Conservation (phyloP, 2,113 vertebrate genomes). For the Sorex araneus region DNA sequence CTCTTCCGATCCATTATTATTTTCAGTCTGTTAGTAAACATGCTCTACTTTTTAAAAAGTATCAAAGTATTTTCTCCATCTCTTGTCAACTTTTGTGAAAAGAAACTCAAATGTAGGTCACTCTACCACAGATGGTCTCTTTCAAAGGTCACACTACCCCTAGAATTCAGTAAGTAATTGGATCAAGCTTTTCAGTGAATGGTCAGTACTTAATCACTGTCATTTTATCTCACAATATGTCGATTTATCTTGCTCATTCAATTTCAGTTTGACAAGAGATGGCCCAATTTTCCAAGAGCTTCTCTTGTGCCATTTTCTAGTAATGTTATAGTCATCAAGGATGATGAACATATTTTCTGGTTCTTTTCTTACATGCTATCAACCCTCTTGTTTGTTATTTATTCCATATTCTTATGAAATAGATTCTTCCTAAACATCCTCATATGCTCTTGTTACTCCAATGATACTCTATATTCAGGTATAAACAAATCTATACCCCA, state of each 20-base stretch:
- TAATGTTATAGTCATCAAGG: constrained; percentile 4
- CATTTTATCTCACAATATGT: constrained; percentile 76
- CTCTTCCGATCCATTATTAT: neutral
- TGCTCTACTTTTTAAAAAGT: constrained; percentile 36
- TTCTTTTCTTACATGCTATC: constrained; percentile 17
- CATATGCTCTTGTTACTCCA: neutral
- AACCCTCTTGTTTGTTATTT: constrained; percentile 16
- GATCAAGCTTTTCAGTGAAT: constrained; percentile 67
- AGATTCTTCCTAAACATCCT: neutral
- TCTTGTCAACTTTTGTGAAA: constrained; percentile 63
- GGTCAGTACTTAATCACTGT: constrained; percentile 80
- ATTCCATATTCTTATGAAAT: neutral
- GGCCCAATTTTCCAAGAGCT: constrained; percentile 68
- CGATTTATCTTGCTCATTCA: constrained; percentile 80
- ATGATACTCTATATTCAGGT: neutral
- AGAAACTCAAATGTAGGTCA: constrained; percentile 52
- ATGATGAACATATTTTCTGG: constrained; percentile 47
- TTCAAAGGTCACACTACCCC: constrained; percentile 62
- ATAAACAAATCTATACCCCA: constrained; percentile 10
- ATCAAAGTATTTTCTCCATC: constrained; percentile 38
- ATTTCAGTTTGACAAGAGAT: constrained; percentile 76
- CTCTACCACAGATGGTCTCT: constrained; percentile 18
- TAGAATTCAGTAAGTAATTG: constrained; percentile 62
- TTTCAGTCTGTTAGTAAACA: neutral
- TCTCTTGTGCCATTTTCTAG: constrained; percentile 73